Base-by-base conservation (phyloP, 2,113 vertebrate genomes). In the Calypte anna region DNA sequence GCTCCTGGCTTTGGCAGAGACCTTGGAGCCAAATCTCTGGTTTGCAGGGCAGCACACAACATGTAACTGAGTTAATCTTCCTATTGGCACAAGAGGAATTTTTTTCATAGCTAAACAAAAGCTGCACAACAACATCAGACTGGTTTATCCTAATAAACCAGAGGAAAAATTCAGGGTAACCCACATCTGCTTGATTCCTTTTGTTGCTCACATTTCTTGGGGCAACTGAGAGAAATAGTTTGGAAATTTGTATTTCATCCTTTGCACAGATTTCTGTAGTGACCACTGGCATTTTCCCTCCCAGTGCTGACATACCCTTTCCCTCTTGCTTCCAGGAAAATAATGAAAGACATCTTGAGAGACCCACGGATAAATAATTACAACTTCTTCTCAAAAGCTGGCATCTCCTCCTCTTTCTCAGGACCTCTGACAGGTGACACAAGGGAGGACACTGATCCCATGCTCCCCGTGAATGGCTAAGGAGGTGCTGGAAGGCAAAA, bases 391-490 rank as follows among this genome's bases (percentile, higher is more conserved):
- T 94, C 95, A 1, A 83, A 87, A 79, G 23, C 2, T 1, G 97
- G 97, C 38, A 31, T 66, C 68, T 98, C 97, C 57, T 96, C 96
- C 16, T 95, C 95, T 27, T 97, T 96, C 94, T 97, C 91, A 4
- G 96, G 96, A 91, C 91, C 96, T 74, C 84, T 98, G 78, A 67
- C 96, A 97, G 97, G 97, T 98, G 86, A 95, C 12, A 70, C 36
- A 13, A 23, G 1, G 1, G 30, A 30, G 53, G 19, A 50, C 53
- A 10, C 36, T 12, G 9, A 31, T 21, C 38, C 79, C 70, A 1
- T 8, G 12, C 16, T 30, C 46, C 53, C 15, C 44, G 63, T 53
- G 27, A 12, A 48, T 2, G 2, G 44, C 20, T 54, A 7, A 67
- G 20, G 6, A 62, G 11, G 62, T 30, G 6, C 33, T 57, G 46